Evolutionary conservation across 1,140 invertebrate species (phyloP), one percentile per base, ranked within the genome.

Genomic region (Gryon sp.): DNA sequence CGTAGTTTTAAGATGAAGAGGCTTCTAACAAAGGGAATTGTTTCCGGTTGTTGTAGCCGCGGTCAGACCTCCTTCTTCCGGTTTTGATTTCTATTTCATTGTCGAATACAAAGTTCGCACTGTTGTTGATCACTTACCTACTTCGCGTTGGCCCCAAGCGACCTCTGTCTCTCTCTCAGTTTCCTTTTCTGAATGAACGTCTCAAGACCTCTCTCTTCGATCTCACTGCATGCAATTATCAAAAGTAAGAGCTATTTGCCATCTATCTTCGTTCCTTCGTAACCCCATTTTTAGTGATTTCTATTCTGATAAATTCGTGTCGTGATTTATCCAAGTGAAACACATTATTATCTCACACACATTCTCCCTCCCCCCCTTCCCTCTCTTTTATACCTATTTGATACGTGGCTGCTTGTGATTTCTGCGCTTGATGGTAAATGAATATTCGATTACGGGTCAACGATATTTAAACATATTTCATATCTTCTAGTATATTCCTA

Each of bases 51-150:
- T 74, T 75, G 70, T 46, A 32, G 40, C 69, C 69, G 50, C 43
- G 66, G 76, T 78, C 76, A 74, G 65, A 55, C 73, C 77, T 74
- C 65, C 80, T 57, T 53, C 62, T 81, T 82, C 79, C 82, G 74
- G 68, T 79, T 77, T 72, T 53, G 79, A 82, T 84, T 84, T 82
- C 81, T 83, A 83, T 78, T 83, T 84, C 80, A 76, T 79, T 80
- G 60, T 78, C 41, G 68, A 66, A 52, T 53, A 63, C 57, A 65
- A 72, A 73, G 68, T 79, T 79, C 68, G 62, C 62, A 79, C 40
- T 48, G 72, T 75, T 73, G 76, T 73, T 59, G 50, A 63, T 68
- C 59, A 28, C 43, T 66, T 74, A 65, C 65, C 73, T 74, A 52
- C 40, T 40, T 46, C 32, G 52, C 43, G 11, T 32, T 34, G 43